Base-by-base conservation (phyloP, 2,113 vertebrate genomes). In the Haemorhous mexicanus region DNA sequence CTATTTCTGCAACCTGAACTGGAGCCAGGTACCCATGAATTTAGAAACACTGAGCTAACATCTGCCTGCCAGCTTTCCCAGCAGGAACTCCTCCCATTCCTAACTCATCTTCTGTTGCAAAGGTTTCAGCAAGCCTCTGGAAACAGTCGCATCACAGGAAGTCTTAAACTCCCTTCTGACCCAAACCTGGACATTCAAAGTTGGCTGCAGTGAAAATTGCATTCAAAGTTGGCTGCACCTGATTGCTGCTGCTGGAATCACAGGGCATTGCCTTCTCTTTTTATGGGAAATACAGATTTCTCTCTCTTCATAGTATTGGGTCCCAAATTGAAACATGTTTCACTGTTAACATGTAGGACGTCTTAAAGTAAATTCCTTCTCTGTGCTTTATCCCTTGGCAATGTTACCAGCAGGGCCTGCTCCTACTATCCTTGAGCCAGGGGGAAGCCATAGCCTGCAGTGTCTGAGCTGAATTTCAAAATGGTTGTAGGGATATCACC, bases 21-120 rank as follows among this genome's bases (percentile, higher is more conserved):
- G 37, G 24, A 63, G 22, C 8, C 13, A 41, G 2, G 3, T 35
- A 68, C 21, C 18, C 0, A 0, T 52, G 39, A 27, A 16, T 13
- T 21, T 32, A 17, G 46, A 18, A 88, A 66, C 32, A 55, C 16
- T 52, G 35, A 70, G 33, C 12, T 50, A 59, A 67, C 9, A 75
- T 46, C 56, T 85, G 18, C 44, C 62, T 63, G 24, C 9, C 70
- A 85, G 33, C 30, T 47, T 79, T 82, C 33, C 8, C 26, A 67
- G n/a, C 28, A 46, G 66, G 16, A 84, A 30, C 7, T 39, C 21
- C 27, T 87, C 7, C 35, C 13, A n/a, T 5, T 52, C 9, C 26
- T 37, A 73, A 11, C 4, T 35, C 16, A 35, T 14, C 41, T 92
- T 84, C 3, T 5, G 7, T 30, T 53, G 47, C 46, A 62, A 87